Evolutionary conservation across 2,888 invertebrate species (phyloP), one percentile per base, ranked within the genome.

Genomic region (Prosapia bicincta): DNA sequence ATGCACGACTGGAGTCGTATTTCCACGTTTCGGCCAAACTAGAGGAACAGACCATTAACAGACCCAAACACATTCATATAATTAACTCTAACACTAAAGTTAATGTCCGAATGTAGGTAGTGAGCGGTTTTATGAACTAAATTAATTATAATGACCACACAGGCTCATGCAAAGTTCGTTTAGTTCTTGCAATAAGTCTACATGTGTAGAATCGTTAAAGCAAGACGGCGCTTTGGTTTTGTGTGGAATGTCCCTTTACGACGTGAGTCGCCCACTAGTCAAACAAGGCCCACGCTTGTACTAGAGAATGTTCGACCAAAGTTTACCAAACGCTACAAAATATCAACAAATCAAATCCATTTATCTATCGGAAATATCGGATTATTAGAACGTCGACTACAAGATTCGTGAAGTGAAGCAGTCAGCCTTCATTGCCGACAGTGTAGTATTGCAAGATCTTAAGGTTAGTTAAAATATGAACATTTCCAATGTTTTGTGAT

Each of bases 201-300:
- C 54, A 54, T 54, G n/a, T 54, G 54, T 54, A 54, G 54, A 54
- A 54, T 54, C 54, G 54, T 54, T 54, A 54, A 54, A n/a, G n/a
- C n/a, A n/a, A n/a, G n/a, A 54, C 2, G 2, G 7, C 54, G 54
- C 54, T 54, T n/a, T 54, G 54, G 54, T 20, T 54, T 54, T 54
- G 54, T 20, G n/a, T 54, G 20, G 20, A 54, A 54, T 54, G n/a
- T 20, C 54, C n/a, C 3, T 54, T 54, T 20, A 54, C 54, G 54
- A 54, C 20, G 20, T 2, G 7, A n/a, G 20, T 3, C 20, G n/a
- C 54, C 54, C 54, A 54, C 54, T 54, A 9, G 30, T 6, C n/a
- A n/a, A n/a, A n/a, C n/a, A n/a, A n/a, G n/a, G n/a, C n/a, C n/a
- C n/a, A n/a, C n/a, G n/a, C n/a, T n/a, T n/a, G n/a, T n/a, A n/a